Evolutionary conservation across 2,797 vertebrate species (phyloP).

Genomic region (Gambelia wislizenii): DNA sequence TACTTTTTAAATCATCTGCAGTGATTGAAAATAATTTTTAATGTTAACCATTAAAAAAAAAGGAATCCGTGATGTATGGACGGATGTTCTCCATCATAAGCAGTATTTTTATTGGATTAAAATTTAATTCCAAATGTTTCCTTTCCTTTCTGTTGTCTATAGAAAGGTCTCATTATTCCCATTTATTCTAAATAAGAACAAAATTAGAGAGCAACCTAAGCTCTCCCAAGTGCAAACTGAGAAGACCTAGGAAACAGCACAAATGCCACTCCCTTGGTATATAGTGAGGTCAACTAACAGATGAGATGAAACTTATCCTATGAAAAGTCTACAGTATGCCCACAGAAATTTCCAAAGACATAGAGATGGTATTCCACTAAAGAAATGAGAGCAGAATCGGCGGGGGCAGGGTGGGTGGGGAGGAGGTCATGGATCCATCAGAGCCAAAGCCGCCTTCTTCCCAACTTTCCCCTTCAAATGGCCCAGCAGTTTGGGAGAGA

Average conservation of each 20-base stretch:
- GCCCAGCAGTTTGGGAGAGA: not conserved
- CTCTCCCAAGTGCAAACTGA: not conserved
- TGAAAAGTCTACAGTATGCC: not conserved
- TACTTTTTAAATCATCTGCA: not conserved
- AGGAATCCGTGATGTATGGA: not conserved
- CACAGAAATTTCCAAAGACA: not conserved
- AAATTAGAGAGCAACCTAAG: not conserved
- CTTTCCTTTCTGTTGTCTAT: conserved; percentile 54
- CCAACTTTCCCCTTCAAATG: too few relatives aligned
- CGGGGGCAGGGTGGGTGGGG: too few relatives aligned
- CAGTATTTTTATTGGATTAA: conserved; percentile 46
- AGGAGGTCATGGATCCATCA: not conserved
- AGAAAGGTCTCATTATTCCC: conserved; percentile 61
- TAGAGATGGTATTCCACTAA: not conserved
- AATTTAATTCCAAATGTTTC: conserved; percentile 28
- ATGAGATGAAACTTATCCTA: not conserved
- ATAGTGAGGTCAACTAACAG: too few relatives aligned
- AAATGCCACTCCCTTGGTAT: not conserved
- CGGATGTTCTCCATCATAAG: conserved; percentile 30
- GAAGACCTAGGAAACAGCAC: not conserved
- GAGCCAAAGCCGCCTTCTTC: not conserved
- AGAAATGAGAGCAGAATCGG: not conserved
- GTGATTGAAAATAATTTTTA: not conserved
- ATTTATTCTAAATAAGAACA: conserved; percentile 8
- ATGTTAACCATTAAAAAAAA: not conserved